phyloP scores from a whole-genome alignment of 1,140 invertebrate species.

The Aleiodes sp. region DNA sequence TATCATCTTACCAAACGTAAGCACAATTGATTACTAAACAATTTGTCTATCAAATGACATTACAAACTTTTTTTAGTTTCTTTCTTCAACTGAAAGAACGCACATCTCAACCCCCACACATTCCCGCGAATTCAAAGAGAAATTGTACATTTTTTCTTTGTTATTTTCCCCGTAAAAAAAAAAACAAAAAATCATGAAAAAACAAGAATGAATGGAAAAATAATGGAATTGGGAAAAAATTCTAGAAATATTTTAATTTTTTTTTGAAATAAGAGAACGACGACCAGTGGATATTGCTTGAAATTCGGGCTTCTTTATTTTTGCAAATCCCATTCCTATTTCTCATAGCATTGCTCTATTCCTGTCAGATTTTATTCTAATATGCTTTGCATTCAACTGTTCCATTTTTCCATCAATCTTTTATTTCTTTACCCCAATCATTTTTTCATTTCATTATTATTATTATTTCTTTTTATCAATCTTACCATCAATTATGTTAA shows the following conservation, averaged over 20 bases:
- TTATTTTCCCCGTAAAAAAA: conserved; percentile 5
- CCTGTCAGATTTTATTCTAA: conserved; percentile 23
- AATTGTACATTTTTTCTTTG: not conserved
- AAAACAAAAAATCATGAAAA: not conserved
- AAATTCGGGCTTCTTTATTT: conserved; percentile 44
- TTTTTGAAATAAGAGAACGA: conserved; percentile 8
- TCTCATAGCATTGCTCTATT: conserved; percentile 17
- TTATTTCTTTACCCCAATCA: not conserved
- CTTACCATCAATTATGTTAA: conserved; percentile 67
- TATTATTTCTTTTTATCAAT: conserved; percentile 65
- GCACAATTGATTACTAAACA: not conserved
- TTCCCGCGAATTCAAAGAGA: not conserved
- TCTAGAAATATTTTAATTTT: no score
- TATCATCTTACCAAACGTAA: not conserved
- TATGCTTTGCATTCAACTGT: no score
- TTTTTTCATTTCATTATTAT: conserved; percentile 40
- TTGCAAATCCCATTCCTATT: conserved; percentile 38
- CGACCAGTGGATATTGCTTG: not conserved
- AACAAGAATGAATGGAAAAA: not conserved
- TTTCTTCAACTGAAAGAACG: no score
- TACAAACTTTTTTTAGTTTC: not conserved
- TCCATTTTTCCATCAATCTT: not conserved
- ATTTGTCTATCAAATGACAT: not conserved
- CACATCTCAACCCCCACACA: not conserved
- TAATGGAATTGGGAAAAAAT: no score